Evolutionary conservation across 2,888 invertebrate species (phyloP).

Genomic region (Chrysotoxum bicinctum): DNA sequence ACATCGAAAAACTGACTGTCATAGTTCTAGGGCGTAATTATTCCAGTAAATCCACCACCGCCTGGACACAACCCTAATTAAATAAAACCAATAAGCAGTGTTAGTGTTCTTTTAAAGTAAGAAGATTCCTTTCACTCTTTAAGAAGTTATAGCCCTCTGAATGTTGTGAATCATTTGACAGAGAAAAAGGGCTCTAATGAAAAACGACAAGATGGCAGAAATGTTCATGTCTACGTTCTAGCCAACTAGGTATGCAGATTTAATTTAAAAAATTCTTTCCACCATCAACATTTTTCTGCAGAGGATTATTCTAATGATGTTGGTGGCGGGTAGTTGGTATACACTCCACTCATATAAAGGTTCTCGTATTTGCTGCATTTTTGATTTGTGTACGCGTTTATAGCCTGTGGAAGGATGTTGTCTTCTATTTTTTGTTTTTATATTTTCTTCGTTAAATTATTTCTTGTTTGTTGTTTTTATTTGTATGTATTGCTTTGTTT

Average conservation of each 20-base stretch:
- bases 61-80: not conserved
- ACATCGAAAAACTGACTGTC: too few relatives aligned
- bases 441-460: not conserved
- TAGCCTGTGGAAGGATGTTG: constrained; percentile 17
- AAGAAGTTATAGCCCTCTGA: constrained; percentile 1
- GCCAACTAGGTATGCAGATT: constrained; percentile 43
- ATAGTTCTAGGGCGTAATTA: too few relatives aligned
- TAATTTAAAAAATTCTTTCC: constrained; percentile 52
- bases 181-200: not conserved
- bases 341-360: not conserved
- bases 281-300: not conserved
- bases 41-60: not conserved
- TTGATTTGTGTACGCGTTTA: not conserved
- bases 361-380: not conserved
- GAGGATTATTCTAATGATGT: not conserved
- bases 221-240: not conserved
- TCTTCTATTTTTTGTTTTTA: too few relatives aligned
- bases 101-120: not conserved
- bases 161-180: not conserved
- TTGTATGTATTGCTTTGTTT: not conserved
- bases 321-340: not conserved
- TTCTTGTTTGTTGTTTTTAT: not conserved
- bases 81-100: constrained; percentile 1
- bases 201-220: not conserved
- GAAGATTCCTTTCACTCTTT: not conserved